Base-by-base conservation (phyloP, 2,888 invertebrate species). In the Acleris cristana region DNA sequence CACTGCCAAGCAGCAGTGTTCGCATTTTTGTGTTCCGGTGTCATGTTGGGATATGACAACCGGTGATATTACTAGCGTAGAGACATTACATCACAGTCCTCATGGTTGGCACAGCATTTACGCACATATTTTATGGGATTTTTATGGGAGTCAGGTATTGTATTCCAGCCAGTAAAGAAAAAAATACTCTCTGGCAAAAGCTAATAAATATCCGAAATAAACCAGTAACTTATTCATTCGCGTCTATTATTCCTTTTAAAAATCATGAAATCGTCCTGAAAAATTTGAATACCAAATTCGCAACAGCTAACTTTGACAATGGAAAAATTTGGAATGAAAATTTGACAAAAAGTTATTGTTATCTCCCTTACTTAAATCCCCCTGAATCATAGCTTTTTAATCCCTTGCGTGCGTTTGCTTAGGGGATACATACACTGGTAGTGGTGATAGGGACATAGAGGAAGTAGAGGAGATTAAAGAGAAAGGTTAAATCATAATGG, bases 271-370 rank as follows among this genome's bases (percentile, higher is more conserved):
- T 66, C 61, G 61, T 62, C 57, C 66, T 53, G 67, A 67, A 67
- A 63, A 57, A 67, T 67, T 67, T 67, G 67, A 67, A 67, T 67
- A 67, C 67, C 67, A 67, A 67, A 67, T 67, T 63, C 58, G 58
- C 54, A 54, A 60, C 54, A 59, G 62, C 67, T 62, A 66, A 66
- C 66, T 66, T 61, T 51, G 61, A 66, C 66, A 66, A 66, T 66
- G 57, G 66, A 66, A 66, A 65, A 66, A 57, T 53, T 61, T 52
- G 34, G 66, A 66, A 66, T 67, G 63, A 67, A 63, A 67, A 67
- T 67, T 67, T 67, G 67, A 67, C 67, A 58, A 67, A 66, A 63
- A 67, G 67, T 67, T 54, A 67, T 67, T 67, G 52, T 66, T 48
- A 53, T 44, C 63, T 63, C 62, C 62, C 67, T 56, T 54, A 67